phyloP scores from a whole-genome alignment of 2,888 invertebrate species.

The Cyaniris semiargus region DNA sequence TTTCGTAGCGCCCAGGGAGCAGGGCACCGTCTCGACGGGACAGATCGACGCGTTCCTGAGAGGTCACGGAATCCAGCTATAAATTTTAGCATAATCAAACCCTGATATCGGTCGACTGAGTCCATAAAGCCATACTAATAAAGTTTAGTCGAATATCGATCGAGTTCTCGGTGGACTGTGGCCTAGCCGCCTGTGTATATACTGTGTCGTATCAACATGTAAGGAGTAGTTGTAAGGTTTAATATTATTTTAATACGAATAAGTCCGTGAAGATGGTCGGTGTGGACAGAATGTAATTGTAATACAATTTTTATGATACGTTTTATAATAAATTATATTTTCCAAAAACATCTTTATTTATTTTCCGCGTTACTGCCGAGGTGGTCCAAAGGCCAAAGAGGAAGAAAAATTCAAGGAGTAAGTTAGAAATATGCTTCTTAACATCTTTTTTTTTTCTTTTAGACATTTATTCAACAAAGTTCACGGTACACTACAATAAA shows the following conservation, averaged over 20 bases:
- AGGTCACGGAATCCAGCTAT: conserved; percentile 84
- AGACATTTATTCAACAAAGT: too few species aligned
- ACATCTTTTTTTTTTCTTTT: too few species aligned
- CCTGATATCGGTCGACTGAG: conserved; percentile 43
- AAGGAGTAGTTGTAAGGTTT: conserved; percentile 61
- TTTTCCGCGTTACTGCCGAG: background rate
- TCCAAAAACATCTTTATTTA: conserved; percentile 44
- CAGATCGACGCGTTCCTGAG: conserved; percentile 91
- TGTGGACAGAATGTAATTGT: conserved; percentile 50
- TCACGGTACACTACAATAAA: too few species aligned
- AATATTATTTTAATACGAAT: conserved; percentile 52
- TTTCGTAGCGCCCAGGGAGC: conserved; percentile 79
- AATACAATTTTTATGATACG: conserved; percentile 63
- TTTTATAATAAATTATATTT: conserved; percentile 79
- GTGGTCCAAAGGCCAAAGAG: too few species aligned
- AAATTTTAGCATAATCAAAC: conserved; percentile 60
- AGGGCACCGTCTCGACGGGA: conserved; percentile 77
- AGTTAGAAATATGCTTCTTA: too few species aligned
- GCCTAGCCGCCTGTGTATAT: conserved; percentile 65
- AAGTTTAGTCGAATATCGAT: conserved; percentile 53
- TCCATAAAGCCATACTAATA: conserved; percentile 58
- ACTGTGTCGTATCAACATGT: conserved; percentile 69
- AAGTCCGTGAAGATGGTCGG: conserved; percentile 51
- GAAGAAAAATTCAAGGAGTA: background rate
- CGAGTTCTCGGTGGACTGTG: conserved; percentile 55